These are phyloP conservation scores for Hydrocynus forskahlii DNA, from an alignment of 2,797 vertebrate genomes.

Conservation along the genomic window DNA sequence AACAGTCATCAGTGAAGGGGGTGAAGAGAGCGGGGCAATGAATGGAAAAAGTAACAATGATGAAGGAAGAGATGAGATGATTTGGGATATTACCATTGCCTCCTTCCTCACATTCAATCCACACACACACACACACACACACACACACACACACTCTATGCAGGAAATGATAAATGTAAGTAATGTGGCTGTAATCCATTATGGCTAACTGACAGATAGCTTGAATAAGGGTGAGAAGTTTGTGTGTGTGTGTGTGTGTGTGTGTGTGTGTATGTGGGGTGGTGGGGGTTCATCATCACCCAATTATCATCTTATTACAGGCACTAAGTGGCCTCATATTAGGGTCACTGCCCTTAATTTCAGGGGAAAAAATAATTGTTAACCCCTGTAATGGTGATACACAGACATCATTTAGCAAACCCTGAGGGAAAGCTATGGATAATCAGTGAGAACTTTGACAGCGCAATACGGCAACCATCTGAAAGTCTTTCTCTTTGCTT, in stretches of 20 bases:
- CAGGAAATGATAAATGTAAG: constrained; percentile 72
- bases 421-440: constrained; percentile 62
- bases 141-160: constrained; percentile 32
- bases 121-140: too few species aligned
- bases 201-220: constrained; percentile 71
- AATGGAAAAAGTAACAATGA: constrained; percentile 61
- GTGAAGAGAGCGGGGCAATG: constrained; percentile 64
- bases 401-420: constrained; percentile 74
- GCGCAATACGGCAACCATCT: constrained; percentile 47
- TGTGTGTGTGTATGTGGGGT: constrained; percentile 23
- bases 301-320: constrained; percentile 88
- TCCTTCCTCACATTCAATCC: constrained; percentile 28
- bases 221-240: constrained; percentile 52
- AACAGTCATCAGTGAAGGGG: constrained; percentile 76
- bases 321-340: constrained; percentile 85
- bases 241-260: constrained; percentile 23
- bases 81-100: constrained; percentile 68
- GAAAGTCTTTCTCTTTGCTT: constrained; percentile 46
- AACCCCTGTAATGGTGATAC: constrained; percentile 77
- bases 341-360: constrained; percentile 91
- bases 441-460: constrained; percentile 63
- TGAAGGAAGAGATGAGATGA: constrained; percentile 67
- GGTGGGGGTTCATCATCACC: constrained; percentile 65
- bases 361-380: constrained; percentile 80
- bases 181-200: constrained; percentile 74